Base-by-base conservation (phyloP, 1,140 invertebrate genomes). In the Brachionus paranguensis region DNA sequence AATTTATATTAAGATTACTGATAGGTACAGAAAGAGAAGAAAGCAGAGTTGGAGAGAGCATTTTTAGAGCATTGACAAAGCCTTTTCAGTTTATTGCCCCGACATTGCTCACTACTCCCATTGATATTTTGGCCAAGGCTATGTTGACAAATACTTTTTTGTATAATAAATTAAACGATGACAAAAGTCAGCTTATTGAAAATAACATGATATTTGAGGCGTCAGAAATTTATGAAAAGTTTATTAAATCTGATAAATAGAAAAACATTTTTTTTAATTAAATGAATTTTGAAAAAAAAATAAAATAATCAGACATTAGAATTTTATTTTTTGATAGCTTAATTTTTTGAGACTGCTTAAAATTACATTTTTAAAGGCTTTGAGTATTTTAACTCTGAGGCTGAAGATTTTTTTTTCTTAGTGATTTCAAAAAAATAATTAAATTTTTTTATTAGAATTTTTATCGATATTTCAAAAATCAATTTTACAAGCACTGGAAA, bases 41-140 rank as follows among this genome's bases (percentile, higher is more conserved):
- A 79, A 86, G 79, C 37, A 85, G 88, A 47, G 85, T 87, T 8
- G 86, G 86, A 6, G 88, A 89, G 85, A 74, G 84, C 8, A 72
- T 88, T 20, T 84, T 86, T 17, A 83, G 85, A 41, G 78, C 85
- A 12, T 17, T 89, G 3, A 85, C 89, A 3, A 87, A 86, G 55
- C 88, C 88, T 24, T 60, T 89, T 6, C 78, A 86, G 10, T 86
- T 86, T 65, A 76, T 88, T 7, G 87, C 87, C 65, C 88, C 88
- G 3, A 88, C 87, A 20, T 87, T 88, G 20, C 86, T 88, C 8
- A 87, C 87, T 4, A 86, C 86, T 41, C 88, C 88, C 1, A 86
- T 87, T 14, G 85, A 87, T 2, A 85, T 85, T 11, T 84, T 88
- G n/a, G 87, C 87, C 11, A 84, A 84, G 33, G 87, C 88, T 29